Conservation (phyloP, 35 echinoderm and acorn worm species). For the Stichopus chloronotus region DNA sequence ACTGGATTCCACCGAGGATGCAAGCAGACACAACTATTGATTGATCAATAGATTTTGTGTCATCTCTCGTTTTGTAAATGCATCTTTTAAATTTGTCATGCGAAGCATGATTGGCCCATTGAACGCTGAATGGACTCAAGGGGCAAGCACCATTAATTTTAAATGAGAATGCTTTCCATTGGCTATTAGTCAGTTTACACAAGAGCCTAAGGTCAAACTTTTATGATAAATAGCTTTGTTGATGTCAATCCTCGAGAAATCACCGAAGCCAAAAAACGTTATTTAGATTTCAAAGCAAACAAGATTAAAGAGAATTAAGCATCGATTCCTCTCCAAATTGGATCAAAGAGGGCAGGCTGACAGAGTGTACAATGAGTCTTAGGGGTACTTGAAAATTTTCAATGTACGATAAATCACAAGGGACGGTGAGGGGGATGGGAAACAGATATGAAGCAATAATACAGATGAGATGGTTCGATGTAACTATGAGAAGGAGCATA, state of each 20-base stretch:
- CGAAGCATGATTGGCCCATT: not conserved
- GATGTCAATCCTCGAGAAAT: not conserved
- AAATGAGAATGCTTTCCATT: not conserved
- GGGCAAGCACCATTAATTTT: slow-evolving; percentile 2
- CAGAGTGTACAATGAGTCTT: not conserved
- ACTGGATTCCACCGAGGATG: not conserved
- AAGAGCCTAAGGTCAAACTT: not conserved
- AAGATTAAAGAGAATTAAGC: slow-evolving; percentile 34
- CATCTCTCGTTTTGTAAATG: not conserved
- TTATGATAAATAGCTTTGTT: slow-evolving; percentile 10
- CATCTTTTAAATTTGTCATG: not conserved
- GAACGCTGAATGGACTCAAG: not conserved
- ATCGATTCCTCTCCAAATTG: slow-evolving; percentile 11
- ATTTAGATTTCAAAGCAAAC: not conserved
- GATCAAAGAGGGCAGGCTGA: not conserved
- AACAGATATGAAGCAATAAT: not conserved
- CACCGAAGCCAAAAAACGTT: not conserved
- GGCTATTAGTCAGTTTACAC: slow-evolving; percentile 19
- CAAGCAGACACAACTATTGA: not conserved
- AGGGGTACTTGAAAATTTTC: not conserved
- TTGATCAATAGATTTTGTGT: not conserved
- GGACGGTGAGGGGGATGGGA: not conserved
- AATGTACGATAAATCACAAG: not conserved
- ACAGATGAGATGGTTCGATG: not conserved
- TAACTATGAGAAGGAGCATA: not conserved